Conservation (phyloP, 2,797 vertebrate species). For the Clarias laeviceps region DNA sequence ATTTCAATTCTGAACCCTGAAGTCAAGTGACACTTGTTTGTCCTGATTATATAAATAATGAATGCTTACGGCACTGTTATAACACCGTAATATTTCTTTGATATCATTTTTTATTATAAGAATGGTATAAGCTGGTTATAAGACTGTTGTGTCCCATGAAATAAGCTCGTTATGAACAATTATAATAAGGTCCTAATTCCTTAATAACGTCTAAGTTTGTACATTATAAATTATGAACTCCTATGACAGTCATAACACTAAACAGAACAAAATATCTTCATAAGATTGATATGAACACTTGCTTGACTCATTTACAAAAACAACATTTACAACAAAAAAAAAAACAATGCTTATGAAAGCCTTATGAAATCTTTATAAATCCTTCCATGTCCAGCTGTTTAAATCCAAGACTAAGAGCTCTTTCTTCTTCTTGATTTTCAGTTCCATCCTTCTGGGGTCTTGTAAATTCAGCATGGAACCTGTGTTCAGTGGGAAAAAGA, state of each 20-base stretch:
- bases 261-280: too few relatives aligned
- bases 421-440: slow-evolving; percentile 60
- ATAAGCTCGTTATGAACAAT: too few relatives aligned
- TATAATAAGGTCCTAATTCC: background rate
- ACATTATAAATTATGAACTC: background rate
- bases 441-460: slow-evolving; percentile 99
- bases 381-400: background rate
- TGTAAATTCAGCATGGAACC: slow-evolving; percentile 99
- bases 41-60: background rate
- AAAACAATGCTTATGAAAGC: background rate
- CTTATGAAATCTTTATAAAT: background rate
- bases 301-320: background rate
- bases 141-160: background rate
- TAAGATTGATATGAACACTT: background rate
- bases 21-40: too few relatives aligned
- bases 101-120: too few relatives aligned
- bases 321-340: background rate
- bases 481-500: slow-evolving; percentile 96
- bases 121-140: too few relatives aligned
- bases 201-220: background rate
- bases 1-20: too few relatives aligned
- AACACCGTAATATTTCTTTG: background rate
- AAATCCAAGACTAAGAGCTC: background rate
- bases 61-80: background rate
- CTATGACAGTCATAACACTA: background rate